Evolutionary conservation across 1,140 invertebrate species (phyloP).

Genomic region (Trichonephila clavata): DNA sequence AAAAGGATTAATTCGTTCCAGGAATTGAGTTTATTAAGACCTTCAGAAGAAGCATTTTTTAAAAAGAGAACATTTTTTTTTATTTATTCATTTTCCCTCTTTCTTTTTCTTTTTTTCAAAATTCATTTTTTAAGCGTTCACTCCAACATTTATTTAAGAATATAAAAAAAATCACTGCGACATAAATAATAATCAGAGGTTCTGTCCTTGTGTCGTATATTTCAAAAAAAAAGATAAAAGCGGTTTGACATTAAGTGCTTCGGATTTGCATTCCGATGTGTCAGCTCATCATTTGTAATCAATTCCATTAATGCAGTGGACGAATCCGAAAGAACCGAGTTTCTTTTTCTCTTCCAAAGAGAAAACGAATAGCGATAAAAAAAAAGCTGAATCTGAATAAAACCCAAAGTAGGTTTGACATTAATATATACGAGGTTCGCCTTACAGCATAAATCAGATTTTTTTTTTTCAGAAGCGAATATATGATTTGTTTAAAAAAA

Average conservation of each 20-base stretch:
- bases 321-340: neutral
- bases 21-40: no score
- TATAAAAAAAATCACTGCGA: neutral
- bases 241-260: conserved; percentile 31
- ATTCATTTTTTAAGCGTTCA: neutral
- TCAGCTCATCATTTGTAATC: conserved; percentile 51
- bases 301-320: conserved; percentile 33
- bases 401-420: conserved; percentile 38
- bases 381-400: conserved; percentile 40
- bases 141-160: neutral
- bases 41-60: no score
- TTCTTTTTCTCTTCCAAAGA: no score
- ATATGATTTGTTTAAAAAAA: conserved; percentile 35
- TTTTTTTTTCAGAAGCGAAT: neutral
- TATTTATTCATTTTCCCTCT: neutral
- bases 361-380: neutral
- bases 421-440: conserved; percentile 43
- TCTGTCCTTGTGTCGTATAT: conserved; percentile 48
- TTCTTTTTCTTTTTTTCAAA: neutral
- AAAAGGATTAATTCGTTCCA: no score
- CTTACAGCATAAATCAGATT: conserved; percentile 57
- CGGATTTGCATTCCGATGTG: neutral
- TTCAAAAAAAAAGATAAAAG: conserved; percentile 4
- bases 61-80: neutral
- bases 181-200: conserved; percentile 48